Evolutionary conservation across 2,797 vertebrate species (phyloP).

Genomic region (Coranthus polyacanthus): DNA sequence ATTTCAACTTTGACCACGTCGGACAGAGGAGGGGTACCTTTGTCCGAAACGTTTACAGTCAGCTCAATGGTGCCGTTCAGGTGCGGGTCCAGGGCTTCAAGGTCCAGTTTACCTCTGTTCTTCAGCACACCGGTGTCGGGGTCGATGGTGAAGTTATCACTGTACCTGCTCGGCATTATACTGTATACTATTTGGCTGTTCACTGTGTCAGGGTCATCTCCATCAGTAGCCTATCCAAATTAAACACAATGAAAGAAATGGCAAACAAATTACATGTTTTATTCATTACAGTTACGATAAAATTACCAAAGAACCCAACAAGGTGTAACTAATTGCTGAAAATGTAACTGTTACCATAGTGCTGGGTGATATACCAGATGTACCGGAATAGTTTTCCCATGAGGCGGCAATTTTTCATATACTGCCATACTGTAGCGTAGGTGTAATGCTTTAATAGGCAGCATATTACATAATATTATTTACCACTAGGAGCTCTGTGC

Average conservation of each 20-base stretch:
- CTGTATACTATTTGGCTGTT: conserved; percentile 88
- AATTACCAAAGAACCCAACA: too few species aligned
- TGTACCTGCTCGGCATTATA: conserved; percentile 83
- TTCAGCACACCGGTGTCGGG: conserved; percentile 75
- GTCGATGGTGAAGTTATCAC: conserved; percentile 88
- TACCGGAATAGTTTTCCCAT: too few species aligned
- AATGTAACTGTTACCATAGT: too few species aligned
- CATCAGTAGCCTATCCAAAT: conserved; percentile 88
- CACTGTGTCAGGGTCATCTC: conserved; percentile 81
- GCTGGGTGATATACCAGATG: too few species aligned
- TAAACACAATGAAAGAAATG: conserved; percentile 16
- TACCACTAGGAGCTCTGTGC: too few species aligned
- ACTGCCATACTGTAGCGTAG: too few species aligned
- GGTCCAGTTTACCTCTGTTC: conserved; percentile 84
- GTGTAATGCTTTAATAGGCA: too few species aligned
- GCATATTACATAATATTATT: too few species aligned
- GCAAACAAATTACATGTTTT: too few species aligned
- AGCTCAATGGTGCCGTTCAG: conserved; percentile 84
- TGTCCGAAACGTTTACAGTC: conserved; percentile 86
- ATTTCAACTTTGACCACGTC: conserved; percentile 80
- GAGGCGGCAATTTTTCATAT: too few species aligned
- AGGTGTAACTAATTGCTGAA: too few species aligned
- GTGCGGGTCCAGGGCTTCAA: conserved; percentile 83
- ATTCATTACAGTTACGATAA: too few species aligned
- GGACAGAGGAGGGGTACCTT: conserved; percentile 75